Evolutionary conservation across 2,797 vertebrate genomes (phyloP), one percentile per base, ranked within the genome.

Genomic region (Antennarius maculatus): DNA sequence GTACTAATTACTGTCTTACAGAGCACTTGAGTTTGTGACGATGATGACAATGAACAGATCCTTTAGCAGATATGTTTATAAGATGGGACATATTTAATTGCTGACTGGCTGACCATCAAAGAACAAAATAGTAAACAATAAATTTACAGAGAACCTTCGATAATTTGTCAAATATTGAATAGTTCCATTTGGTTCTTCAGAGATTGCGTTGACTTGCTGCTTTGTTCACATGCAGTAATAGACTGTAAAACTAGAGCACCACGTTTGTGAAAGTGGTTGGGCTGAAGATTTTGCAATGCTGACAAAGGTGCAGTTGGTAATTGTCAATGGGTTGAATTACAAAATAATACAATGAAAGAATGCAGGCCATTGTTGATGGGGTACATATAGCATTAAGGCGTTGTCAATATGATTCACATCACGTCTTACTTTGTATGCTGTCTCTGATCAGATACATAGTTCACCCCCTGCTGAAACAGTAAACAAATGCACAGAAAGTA

Each of bases 401-500:
- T 55, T 27, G 23, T 23, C 23, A 23, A 23, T 23, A 23, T 23
- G 23, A 23, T 23, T 23, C 23, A 23, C 23, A 23, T 23, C 23
- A 23, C 23, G 23, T 23, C 23, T 23, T 54, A 53, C 13, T 53
- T 31, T 28, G 6, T n/a, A 14, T 49, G 5, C 51, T 60, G 14
- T 60, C 14, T 55, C 54, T 47, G 57, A 61, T 66, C 37, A 48
- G 39, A 57, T 49, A 3, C 34, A 45, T 42, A 48, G 62, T 76
- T 51, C 31, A 3, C 41, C 28, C 46, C 17, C 57, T 59, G 6
- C 50, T 61, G 45, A 54, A 72, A 63, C 47, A 43, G 57, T 7
- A 16, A 41, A 64, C 43, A 55, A 53, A 54, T 73, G 59, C 60
- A 59, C 60, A 75, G 46, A 82, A 86, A 83, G 67, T 83, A 78